Evolutionary conservation across 53 echinoderm and acorn worm species (phyloP), one percentile per base, ranked within the genome.

Genomic region (Stichopus horrens): DNA sequence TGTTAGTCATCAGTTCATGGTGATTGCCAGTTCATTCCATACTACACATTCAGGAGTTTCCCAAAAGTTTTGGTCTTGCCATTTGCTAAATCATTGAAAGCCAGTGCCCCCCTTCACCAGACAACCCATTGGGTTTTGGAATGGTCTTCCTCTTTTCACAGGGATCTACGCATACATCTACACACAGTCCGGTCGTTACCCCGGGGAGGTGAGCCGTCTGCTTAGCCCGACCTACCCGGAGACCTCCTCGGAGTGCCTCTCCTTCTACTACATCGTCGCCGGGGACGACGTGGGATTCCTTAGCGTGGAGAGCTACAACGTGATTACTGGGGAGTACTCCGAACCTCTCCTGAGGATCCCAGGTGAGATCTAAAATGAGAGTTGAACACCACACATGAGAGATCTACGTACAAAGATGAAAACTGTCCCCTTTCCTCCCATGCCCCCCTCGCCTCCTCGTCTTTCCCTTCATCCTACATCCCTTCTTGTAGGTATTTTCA

Each of bases 261-360:
- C 90, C 7, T 93, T 96, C 90, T 96, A 93, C 92, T 96, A 94
- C 85, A 94, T 94, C 76, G 89, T 96, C 88, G 92, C 91, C 79
- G 96, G 94, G 5, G 87, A 55, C 7, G 90, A 92, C 65, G 90
- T 94, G 19, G 92, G 92, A 18, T 77, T 78, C 51, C 76, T 94
- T 51, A 68, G 23, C 4, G 92, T 94, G 20, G 88, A 16, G 87
- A 79, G 57, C n/a, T 78, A 88, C 21, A 66, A 91, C 63, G 21
- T 91, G 5, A 60, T 88, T 16, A 52, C 55, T 4, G 55, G 58
- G 9, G 22, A 52, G 22, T 83, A 74, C 5, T 54, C 19, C 54
- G 87, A 53, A 18, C 23, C 74, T 2, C 75, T 87, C 18, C 16
- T 87, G 22, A 9, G 7, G 23, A 87, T 74, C 51, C 5, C 87